Evolutionary conservation across 2,888 invertebrate species (phyloP).

Genomic region (Sicus ferrugineus): DNA sequence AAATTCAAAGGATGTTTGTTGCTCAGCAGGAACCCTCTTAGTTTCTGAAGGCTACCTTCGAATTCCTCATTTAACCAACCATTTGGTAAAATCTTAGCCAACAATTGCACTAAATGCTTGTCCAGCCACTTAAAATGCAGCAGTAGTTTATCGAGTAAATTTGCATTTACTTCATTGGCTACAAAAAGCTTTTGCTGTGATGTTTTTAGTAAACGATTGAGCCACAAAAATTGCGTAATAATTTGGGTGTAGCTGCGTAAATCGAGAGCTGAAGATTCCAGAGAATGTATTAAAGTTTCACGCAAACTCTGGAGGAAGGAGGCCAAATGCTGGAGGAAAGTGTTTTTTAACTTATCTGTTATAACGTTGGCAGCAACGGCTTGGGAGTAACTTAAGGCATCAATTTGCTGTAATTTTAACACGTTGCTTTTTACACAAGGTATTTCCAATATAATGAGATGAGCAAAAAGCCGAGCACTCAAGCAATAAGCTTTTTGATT

Average conservation of each 20-base stretch:
- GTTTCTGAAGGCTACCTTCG: slow-evolving; percentile 42
- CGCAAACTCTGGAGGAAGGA: slow-evolving; percentile 48
- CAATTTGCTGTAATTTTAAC: slow-evolving; percentile 48
- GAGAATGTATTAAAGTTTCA: slow-evolving; percentile 42
- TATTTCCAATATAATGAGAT: slow-evolving; percentile 48
- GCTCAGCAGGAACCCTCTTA: slow-evolving; percentile 48
- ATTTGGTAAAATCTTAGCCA: slow-evolving; percentile 42
- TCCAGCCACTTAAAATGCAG: slow-evolving; percentile 79
- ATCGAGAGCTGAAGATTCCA: slow-evolving; percentile 47
- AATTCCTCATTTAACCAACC: slow-evolving; percentile 42
- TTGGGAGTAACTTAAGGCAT: slow-evolving; percentile 59
- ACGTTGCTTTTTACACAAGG: slow-evolving; percentile 37
- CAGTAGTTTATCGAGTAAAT: slow-evolving; percentile 70
- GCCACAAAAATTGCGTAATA: slow-evolving; percentile 55
- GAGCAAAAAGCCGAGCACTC: slow-evolving; percentile 51
- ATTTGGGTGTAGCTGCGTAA: slow-evolving; percentile 48
- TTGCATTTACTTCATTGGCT: slow-evolving; percentile 64
- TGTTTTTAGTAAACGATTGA: slow-evolving; percentile 54
- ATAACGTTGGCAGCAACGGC: slow-evolving; percentile 49
- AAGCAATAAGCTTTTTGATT: slow-evolving; percentile 43
- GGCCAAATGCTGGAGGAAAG: slow-evolving; percentile 50
- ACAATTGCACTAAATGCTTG: slow-evolving; percentile 68
- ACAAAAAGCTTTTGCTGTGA: slow-evolving; percentile 52
- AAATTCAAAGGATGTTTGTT: slow-evolving; percentile 55
- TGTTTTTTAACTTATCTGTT: slow-evolving; percentile 56